Percentiles rank a stretch among this genome's conserved stretches.
Evolutionary conservation across 2,113 vertebrate genomes (phyloP).

Genomic region (Pogonocichla stellata): DNA sequence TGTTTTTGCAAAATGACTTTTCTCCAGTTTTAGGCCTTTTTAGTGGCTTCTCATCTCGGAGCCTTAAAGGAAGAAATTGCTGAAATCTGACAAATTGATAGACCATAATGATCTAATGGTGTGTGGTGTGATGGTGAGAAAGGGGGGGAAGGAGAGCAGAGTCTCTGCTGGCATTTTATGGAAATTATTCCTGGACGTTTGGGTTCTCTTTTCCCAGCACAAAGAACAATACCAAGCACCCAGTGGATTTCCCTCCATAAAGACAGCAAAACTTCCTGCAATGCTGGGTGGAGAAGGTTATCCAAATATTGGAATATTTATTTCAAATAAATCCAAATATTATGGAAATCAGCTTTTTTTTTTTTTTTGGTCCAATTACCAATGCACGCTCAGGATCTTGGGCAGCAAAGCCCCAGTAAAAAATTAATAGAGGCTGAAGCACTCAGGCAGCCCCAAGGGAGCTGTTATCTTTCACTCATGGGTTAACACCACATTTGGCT

Average conservation of each 20-base stretch:
- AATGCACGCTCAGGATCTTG: not conserved
- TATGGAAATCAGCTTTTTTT: not conserved
- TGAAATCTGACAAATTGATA: conserved; percentile 50
- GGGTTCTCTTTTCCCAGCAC: not conserved
- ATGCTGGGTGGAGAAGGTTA: not conserved
- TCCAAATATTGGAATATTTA: not conserved
- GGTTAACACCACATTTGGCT: not conserved
- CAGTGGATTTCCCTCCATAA: not conserved
- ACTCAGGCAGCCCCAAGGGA: not conserved
- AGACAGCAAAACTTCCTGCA: not conserved
- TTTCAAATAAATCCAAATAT: not conserved
- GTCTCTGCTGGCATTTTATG: not conserved
- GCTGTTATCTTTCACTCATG: not conserved
- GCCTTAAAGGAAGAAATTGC: not conserved
- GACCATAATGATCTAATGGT: conserved; percentile 42
- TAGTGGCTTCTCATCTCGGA: not conserved
- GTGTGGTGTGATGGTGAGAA: not conserved
- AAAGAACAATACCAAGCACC: not conserved
- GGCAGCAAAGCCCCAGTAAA: not conserved
- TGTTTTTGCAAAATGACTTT: conserved; percentile 34
- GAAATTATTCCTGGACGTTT: not conserved
- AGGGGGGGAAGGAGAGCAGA: not conserved
- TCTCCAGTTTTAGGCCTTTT: conserved; percentile 31
- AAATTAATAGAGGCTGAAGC: not conserved
- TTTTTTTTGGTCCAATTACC: not conserved